These are phyloP conservation scores for Arctocebus calabarensis DNA, from an alignment of 2,797 vertebrate species.

Conservation along the genomic window DNA sequence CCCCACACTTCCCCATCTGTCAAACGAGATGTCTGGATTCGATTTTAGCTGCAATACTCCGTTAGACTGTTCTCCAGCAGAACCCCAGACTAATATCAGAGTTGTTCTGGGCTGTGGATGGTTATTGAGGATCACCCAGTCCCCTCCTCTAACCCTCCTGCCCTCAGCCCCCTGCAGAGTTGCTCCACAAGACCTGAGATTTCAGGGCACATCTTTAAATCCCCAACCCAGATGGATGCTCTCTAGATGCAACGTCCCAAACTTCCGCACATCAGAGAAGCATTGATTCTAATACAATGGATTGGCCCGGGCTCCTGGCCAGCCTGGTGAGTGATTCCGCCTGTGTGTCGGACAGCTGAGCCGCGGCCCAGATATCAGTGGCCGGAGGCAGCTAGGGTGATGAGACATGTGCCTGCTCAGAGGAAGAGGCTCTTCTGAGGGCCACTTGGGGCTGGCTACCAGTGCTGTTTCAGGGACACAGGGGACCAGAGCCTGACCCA, in stretches of 20 bases:
- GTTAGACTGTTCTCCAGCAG: neutral
- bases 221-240: accelerated
- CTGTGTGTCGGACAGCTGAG: neutral
- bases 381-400: accelerated
- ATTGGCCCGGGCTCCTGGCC: neutral
- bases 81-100: neutral
- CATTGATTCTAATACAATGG: accelerated
- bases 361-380: neutral
- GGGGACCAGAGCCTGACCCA: neutral
- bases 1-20: neutral
- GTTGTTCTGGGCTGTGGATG: neutral
- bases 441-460: neutral
- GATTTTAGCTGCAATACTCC: accelerated
- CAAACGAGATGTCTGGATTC: neutral
- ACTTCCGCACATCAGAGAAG: accelerated
- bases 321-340: accelerated
- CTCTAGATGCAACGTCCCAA: neutral
- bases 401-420: accelerated
- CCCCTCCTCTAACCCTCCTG: neutral
- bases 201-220: accelerated
- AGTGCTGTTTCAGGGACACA: neutral
- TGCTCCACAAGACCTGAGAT: neutral
- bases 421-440: neutral
- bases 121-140: neutral
- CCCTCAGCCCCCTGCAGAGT: neutral